A percentile compares a stretch with the other conserved stretches of the same genome.
Conservation (phyloP, 2,113 vertebrate genomes). For the Psephotus haematonotus region DNA sequence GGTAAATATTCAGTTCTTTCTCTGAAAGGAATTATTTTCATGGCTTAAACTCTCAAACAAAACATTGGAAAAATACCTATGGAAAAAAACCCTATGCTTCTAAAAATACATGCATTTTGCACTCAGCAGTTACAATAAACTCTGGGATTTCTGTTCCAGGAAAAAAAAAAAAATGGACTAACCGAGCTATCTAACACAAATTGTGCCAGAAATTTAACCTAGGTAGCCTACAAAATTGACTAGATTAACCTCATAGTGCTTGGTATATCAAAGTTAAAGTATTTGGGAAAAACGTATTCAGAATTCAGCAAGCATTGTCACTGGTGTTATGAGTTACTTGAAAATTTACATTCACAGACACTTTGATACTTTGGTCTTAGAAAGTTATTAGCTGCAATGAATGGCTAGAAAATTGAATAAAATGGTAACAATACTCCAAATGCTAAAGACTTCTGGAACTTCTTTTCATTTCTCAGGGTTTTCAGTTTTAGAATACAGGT, state of each 20-base stretch:
- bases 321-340: background rate
- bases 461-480: background rate
- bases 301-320: background rate
- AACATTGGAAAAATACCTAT: background rate
- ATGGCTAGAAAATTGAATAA: background rate
- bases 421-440: background rate
- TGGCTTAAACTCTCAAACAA: background rate
- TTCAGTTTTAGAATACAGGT: background rate
- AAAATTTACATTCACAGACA: background rate
- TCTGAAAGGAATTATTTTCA: background rate
- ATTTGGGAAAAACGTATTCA: background rate
- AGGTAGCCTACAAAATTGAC: background rate
- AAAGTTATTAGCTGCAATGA: background rate
- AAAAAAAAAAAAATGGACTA: background rate
- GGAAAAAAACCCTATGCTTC: background rate
- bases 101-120: background rate
- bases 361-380: background rate
- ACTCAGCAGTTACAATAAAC: background rate
- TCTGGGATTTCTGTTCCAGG: background rate
- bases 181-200: background rate
- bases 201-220: background rate
- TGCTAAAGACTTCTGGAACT: background rate
- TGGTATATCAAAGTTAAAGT: background rate
- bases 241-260: background rate
- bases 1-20: background rate